Conservation (phyloP, 1,140 invertebrate genomes). For the Zaprionus nigranus region DNA sequence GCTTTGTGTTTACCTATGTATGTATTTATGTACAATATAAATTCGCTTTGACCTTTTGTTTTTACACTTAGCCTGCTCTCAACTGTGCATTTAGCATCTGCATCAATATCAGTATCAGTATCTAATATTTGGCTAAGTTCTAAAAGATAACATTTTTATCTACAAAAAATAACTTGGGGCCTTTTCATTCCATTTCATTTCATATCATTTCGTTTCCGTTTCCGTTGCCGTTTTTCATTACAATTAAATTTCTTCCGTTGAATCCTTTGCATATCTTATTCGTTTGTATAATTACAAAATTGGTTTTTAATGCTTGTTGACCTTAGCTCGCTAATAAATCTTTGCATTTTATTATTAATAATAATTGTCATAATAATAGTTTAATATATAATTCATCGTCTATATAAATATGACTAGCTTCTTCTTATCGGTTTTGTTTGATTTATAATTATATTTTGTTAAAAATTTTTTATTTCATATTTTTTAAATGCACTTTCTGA, state of each 20-base stretch:
- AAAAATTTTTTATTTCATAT: slow-evolving; percentile 56
- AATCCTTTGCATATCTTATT: slow-evolving; percentile 26
- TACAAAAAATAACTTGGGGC: slow-evolving; percentile 77
- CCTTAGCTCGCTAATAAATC: slow-evolving; percentile 76
- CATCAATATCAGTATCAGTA: slow-evolving; percentile 50
- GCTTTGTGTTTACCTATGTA: slow-evolving; percentile 64
- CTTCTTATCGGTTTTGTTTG: slow-evolving; percentile 16
- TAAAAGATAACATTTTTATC: slow-evolving; percentile 83
- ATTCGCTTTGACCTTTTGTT: slow-evolving; percentile 76
- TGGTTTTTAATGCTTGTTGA: slow-evolving; percentile 64
- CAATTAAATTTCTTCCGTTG: slow-evolving; percentile 35
- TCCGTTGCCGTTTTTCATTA: slow-evolving; percentile 18
- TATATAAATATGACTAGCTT: slow-evolving; percentile 64
- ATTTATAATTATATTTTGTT: slow-evolving; percentile 62
- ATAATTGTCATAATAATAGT: slow-evolving; percentile 77
- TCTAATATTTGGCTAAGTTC: slow-evolving; percentile 81
- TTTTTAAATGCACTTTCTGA: slow-evolving; percentile 81
- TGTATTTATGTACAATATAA: slow-evolving; percentile 66
- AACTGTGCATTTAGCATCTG: slow-evolving; percentile 47
- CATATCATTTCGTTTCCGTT: slow-evolving; percentile 32
- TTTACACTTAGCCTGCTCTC: slow-evolving; percentile 70
- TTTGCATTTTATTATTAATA: slow-evolving; percentile 65
- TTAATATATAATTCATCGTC: slow-evolving; percentile 57
- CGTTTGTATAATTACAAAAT: slow-evolving; percentile 76
- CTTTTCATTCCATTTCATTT: slow-evolving; percentile 38